Evolutionary conservation across 2,113 vertebrate genomes (phyloP).

Genomic region (Nanorana parkeri): DNA sequence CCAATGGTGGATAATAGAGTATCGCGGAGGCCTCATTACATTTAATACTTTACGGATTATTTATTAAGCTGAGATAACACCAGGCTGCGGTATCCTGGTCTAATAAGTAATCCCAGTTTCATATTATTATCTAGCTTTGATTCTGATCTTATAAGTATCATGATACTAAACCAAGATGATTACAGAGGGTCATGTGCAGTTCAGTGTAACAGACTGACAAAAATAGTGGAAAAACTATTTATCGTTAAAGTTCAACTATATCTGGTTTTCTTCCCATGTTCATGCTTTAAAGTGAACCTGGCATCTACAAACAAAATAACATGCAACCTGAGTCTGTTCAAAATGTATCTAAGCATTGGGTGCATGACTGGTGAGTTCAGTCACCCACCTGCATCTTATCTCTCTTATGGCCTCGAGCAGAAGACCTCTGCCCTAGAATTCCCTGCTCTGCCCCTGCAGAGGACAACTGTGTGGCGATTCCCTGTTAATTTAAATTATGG

Average conservation of each 20-base stretch:
- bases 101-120: constrained; percentile 35
- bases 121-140: constrained; percentile 35
- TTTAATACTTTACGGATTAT: constrained; percentile 24
- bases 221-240: constrained; percentile 4
- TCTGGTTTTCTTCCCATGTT: too few species aligned
- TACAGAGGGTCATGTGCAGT: neutral
- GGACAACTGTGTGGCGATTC: too few species aligned
- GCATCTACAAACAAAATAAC: too few species aligned
- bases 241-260: neutral
- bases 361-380: too few species aligned
- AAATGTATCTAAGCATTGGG: too few species aligned
- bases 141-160: constrained; percentile 5
- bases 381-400: too few species aligned
- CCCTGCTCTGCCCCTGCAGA: too few species aligned
- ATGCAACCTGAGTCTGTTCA: too few species aligned
- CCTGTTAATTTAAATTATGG: too few species aligned
- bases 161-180: constrained; percentile 3
- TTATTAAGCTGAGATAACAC: constrained; percentile 31
- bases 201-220: neutral
- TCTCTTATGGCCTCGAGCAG: too few species aligned
- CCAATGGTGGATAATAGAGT: constrained; percentile 4
- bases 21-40: constrained; percentile 5
- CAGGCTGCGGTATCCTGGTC: neutral
- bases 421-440: too few species aligned
- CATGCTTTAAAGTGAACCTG: too few species aligned